phyloP scores from a whole-genome alignment of 2,888 invertebrate species.

The Tholera decimalis region DNA sequence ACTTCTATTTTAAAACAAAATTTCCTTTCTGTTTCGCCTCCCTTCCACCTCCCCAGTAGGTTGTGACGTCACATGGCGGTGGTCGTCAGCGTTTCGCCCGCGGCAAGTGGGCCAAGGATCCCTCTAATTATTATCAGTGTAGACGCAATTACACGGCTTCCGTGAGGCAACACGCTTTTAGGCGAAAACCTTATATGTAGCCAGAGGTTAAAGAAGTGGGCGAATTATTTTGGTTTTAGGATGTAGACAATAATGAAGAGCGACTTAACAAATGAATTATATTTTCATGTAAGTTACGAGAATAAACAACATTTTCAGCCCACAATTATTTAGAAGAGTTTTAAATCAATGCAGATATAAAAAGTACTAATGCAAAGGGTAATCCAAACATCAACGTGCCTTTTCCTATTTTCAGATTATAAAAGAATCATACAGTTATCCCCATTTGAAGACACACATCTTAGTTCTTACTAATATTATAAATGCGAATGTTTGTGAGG shows the following conservation, averaged over 20 bases:
- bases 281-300: neutral
- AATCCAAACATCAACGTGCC: neutral
- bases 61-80: conserved; percentile 49
- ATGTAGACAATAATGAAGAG: conserved; percentile 2
- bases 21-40: neutral
- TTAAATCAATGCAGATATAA: neutral
- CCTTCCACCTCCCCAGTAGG: conserved; percentile 9
- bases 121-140: conserved; percentile 69
- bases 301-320: neutral
- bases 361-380: neutral
- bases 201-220: conserved; percentile 8
- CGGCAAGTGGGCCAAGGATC: conserved; percentile 72
- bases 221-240: neutral
- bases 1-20: conserved; percentile 28
- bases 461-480: no score
- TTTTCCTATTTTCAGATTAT: no score
- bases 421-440: no score
- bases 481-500: no score
- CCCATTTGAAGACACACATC: no score
- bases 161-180: conserved; percentile 36
- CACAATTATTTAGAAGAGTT: neutral
- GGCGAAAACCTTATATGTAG: conserved; percentile 9
- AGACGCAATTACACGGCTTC: conserved; percentile 44
- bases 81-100: conserved; percentile 59
- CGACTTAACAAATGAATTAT: conserved; percentile 2